A percentile compares a stretch with the other conserved stretches of the same genome.
phyloP scores from a whole-genome alignment of 2,113 vertebrate species.

The Hippopotamus amphibius region DNA sequence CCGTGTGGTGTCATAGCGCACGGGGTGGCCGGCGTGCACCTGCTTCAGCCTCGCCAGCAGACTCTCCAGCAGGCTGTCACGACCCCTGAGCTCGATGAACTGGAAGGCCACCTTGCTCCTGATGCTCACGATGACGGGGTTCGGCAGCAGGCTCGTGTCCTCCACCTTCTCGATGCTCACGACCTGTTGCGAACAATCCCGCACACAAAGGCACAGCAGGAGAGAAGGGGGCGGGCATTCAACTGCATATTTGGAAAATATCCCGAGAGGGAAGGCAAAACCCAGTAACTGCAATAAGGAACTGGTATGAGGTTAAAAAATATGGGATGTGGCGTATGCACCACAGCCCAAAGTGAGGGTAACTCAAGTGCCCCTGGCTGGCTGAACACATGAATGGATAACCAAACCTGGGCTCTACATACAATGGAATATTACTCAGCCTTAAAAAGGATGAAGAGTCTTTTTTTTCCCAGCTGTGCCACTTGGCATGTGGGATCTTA shows the following conservation, averaged over 20 bases:
- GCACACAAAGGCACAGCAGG: neutral
- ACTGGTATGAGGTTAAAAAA: neutral
- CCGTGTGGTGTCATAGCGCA: constrained; percentile 66
- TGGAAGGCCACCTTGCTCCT: constrained; percentile 96
- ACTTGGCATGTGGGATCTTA: neutral
- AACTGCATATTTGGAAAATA: neutral
- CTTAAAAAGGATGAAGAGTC: neutral
- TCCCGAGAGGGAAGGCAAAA: neutral
- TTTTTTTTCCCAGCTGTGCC: neutral
- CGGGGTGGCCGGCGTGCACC: constrained; percentile 83
- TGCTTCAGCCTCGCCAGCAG: constrained; percentile 88
- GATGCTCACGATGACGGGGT: constrained; percentile 95
- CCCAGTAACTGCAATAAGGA: neutral
- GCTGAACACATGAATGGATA: rapidly evolving
- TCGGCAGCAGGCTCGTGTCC: constrained; percentile 93
- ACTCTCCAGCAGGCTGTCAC: constrained; percentile 91
- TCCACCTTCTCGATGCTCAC: constrained; percentile 96
- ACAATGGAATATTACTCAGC: neutral
- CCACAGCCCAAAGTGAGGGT: neutral
- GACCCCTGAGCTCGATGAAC: constrained; percentile 94
- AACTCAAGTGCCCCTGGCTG: neutral
- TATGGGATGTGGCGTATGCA: rapidly evolving
- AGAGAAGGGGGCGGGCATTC: neutral
- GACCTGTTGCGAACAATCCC: constrained; percentile 87
- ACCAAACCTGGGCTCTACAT: neutral